Evolutionary conservation across 64 coral and sea anemone species (phyloP).

Genomic region (Platygyra sinensis): DNA sequence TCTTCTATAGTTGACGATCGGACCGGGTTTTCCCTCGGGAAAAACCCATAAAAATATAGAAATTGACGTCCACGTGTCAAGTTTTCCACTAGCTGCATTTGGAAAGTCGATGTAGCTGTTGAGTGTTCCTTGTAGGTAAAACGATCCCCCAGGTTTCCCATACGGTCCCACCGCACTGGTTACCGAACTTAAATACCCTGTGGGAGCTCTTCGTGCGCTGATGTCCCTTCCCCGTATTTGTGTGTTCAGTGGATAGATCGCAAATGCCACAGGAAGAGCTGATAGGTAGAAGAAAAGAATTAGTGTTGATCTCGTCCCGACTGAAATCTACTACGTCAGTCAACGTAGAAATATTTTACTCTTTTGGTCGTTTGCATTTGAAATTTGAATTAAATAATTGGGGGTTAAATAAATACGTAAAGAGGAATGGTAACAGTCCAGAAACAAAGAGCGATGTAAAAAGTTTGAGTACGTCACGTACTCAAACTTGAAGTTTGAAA

Average conservation of each 20-base stretch:
- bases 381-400: too few relatives aligned
- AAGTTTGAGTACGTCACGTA: too few relatives aligned
- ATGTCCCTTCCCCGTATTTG: slow-evolving; percentile 48
- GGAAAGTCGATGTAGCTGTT: slow-evolving; percentile 77
- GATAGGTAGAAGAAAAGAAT: background rate
- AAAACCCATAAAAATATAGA: slow-evolving; percentile 61
- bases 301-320: background rate
- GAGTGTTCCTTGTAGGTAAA: slow-evolving; percentile 44
- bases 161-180: slow-evolving; percentile 37
- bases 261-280: slow-evolving; percentile 49
- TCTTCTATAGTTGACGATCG: slow-evolving; percentile 61
- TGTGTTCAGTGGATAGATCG: slow-evolving; percentile 53
- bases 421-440: too few relatives aligned
- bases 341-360: too few relatives aligned
- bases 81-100: slow-evolving; percentile 53
- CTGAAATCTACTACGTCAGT: background rate
- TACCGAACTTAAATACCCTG: slow-evolving; percentile 15
- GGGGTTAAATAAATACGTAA: too few relatives aligned
- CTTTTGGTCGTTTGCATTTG: too few relatives aligned
- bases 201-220: slow-evolving; percentile 57
- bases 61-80: slow-evolving; percentile 53
- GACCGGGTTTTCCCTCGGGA: slow-evolving; percentile 29
- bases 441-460: too few relatives aligned
- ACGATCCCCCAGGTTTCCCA: slow-evolving; percentile 45
- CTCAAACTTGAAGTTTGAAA: too few relatives aligned